Base-by-base conservation (phyloP, 1,140 invertebrate genomes). In the Brachionus calyciflorus region DNA sequence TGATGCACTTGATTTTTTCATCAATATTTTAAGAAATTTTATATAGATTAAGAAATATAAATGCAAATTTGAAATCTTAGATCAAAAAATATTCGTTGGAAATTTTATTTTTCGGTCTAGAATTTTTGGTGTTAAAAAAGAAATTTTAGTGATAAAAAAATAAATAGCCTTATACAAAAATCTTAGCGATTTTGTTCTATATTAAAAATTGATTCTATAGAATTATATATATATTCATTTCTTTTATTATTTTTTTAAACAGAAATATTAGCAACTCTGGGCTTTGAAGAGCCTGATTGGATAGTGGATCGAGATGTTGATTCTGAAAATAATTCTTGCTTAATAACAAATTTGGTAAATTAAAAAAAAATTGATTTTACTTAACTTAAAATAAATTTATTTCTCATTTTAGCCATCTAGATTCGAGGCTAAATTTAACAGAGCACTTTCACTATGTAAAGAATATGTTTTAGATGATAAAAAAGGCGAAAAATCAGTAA, bases 281-380 rank as follows among this genome's bases (percentile, higher is more conserved):
- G 69, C n/a, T 73, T 51, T 24, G 69, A 73, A 24, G 69, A 73
- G 30, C 26, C 28, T 1, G 69, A 73, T 28, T 73, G 69, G 69
- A 55, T 55, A 51, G 69, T 73, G 7, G 69, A 73, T 4, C 24
- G 69, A 9, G 44, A 73, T 19, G 28, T 41, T 49, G 69, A 73
- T 41, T 12, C 46, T 21, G 48, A 73, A 14, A 65, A 65, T 12
- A 73, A 40, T 33, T 49, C 44, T 40, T 73, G 33, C 40, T 24
- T 73, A 14, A 41, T 73, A 19, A 73, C 69, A 4, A 73, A 73
- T 41, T 51, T 73, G 69, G 69, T 73, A 73, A 70, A 6, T 28
- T n/a, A n/a, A n/a, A n/a, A n/a, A 17, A n/a, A n/a, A 17, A 49
- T 17, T 49, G 6, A 1, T 17, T 12, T 17, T 49, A n/a, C 19